Evolutionary conservation across 1,140 invertebrate genomes (phyloP).

Genomic region (Paraescarpia echinospica): DNA sequence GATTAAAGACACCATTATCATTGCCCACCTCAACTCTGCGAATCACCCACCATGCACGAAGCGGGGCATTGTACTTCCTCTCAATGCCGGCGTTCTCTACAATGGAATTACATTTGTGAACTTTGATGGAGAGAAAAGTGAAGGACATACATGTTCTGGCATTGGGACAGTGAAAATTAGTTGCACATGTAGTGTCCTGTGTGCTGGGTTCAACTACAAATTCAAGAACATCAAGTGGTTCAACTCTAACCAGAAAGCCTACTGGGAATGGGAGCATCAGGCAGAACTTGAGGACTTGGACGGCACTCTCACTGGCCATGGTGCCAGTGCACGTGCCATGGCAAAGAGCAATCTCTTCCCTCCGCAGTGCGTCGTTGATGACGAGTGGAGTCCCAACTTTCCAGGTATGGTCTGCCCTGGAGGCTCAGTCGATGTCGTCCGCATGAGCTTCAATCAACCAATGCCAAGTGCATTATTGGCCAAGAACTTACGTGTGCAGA

Average conservation of each 20-base stretch:
- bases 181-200: not conserved
- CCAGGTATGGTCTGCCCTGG: not conserved
- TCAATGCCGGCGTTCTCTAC: not conserved
- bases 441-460: conserved; percentile 14
- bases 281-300: conserved; percentile 18
- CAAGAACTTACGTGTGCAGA: conserved; percentile 16
- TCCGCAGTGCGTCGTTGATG: no score
- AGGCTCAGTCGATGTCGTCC: conserved; percentile 6
- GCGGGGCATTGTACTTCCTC: conserved; percentile 14
- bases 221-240: not conserved
- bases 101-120: conserved; percentile 16
- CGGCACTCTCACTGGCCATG: conserved; percentile 18
- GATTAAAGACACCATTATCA: conserved; percentile 12
- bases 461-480: not conserved
- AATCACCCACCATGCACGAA: not conserved
- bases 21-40: not conserved
- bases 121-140: conserved; percentile 12
- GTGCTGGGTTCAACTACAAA: conserved; percentile 15
- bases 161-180: not conserved
- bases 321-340: not conserved
- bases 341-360: no score
- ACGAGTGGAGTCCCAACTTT: no score
- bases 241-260: conserved; percentile 13
- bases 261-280: conserved; percentile 20
- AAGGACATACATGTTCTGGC: conserved; percentile 9